Percentiles rank a stretch among this genome's conserved stretches.
Evolutionary conservation across 2,888 invertebrate genomes (phyloP).

Genomic region (Papilio elwesi): DNA sequence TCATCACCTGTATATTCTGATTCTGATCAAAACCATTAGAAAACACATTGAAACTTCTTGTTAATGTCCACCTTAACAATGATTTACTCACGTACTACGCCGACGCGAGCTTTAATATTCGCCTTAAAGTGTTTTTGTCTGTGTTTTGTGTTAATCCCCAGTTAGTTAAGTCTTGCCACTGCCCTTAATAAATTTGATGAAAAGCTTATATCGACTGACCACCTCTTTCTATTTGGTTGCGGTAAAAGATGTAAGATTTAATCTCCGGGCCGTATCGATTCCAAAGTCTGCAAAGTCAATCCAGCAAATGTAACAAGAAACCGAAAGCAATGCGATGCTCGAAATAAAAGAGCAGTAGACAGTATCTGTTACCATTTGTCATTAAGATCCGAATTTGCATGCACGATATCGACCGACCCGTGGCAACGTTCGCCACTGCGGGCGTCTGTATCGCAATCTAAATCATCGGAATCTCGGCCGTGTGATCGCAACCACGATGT

Average conservation of each 20-base stretch:
- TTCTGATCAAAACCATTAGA: no score
- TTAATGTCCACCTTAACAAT: no score
- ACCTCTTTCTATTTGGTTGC: conserved; percentile 12
- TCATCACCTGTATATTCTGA: no score
- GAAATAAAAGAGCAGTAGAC: conserved; percentile 12
- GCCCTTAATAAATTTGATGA: not conserved
- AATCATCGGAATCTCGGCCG: conserved; percentile 48
- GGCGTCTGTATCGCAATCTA: conserved; percentile 52
- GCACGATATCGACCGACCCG: not conserved
- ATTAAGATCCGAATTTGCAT: conserved; percentile 10
- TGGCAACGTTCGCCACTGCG: conserved; percentile 18
- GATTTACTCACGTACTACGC: no score
- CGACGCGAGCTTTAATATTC: no score
- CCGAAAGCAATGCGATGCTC: conserved; percentile 12
- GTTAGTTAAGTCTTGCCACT: no score
- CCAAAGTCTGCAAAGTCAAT: conserved; percentile 18
- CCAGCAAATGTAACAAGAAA: conserved; percentile 18
- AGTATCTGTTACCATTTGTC: conserved; percentile 24
- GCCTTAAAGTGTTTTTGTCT: no score
- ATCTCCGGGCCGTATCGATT: conserved; percentile 8
- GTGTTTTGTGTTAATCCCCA: no score
- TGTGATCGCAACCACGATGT: conserved; percentile 54
- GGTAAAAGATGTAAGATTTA: not conserved
- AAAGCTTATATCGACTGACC: not conserved
- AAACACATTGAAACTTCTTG: no score